Base-by-base conservation (phyloP, 2,888 invertebrate genomes). In the Cephus nigrinus region DNA sequence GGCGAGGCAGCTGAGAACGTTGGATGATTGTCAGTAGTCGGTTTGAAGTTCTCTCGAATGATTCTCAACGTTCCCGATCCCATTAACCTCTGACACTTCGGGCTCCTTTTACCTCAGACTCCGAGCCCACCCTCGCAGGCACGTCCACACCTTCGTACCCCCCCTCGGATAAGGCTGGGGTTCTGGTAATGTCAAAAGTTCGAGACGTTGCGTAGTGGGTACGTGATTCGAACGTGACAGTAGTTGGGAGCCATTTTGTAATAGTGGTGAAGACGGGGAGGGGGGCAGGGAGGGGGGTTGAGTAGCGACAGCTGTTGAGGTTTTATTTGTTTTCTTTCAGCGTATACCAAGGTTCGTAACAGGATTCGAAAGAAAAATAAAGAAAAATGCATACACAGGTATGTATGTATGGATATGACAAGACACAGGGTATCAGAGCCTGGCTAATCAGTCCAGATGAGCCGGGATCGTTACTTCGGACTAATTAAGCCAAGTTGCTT, bases 131-230 rank as follows among this genome's bases (percentile, higher is more conserved):
- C 55, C 55, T 23, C 0, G 15, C 55, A 55, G 23, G 5, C 55
- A 55, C 23, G 55, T 55, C 23, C 55, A 9, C 55, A 23, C 23
- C 40, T 40, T 23, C 23, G 55, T 23, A 55, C 23, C 55, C 23
- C 2, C 55, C 55, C 55, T 55, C 9, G 71, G 76, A 36, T 78
- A 75, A 77, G 76, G 78, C 75, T 76, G 73, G 35, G 55, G 71
- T 69, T 68, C 33, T 69, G 40, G 55, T 73, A 75, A 78, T 75
- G 71, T 75, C 40, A 72, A 33, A 75, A 78, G 78, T 78, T 78
- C 73, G 32, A 30, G 69, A 74, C 40, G 77, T 69, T 74, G 55
- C 68, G 55, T 75, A 69, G 68, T 75, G 73, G 69, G 31, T 33
- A 30, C 34, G 74, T 33, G 32, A 35, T 36, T 68, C 11, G 68